Evolutionary conservation across 2,888 invertebrate genomes (phyloP).

Genomic region (Camponotus fellah): DNA sequence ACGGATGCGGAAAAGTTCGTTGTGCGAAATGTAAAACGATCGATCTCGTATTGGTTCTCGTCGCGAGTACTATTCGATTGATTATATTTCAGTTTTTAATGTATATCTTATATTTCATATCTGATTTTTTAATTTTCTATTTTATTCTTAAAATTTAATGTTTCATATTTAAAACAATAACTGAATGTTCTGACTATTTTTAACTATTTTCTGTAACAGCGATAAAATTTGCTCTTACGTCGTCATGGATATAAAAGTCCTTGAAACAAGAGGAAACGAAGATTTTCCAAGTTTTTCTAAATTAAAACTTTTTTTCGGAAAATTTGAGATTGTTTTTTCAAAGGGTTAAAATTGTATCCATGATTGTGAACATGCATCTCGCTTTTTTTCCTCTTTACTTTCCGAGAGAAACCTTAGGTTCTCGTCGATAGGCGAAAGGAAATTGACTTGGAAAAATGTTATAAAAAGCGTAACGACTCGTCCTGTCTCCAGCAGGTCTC

Average conservation of each 20-base stretch:
- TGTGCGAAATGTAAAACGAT: constrained; percentile 25
- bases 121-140: neutral
- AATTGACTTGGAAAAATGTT: constrained; percentile 72
- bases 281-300: neutral
- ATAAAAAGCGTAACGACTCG: constrained; percentile 71
- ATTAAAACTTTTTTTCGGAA: neutral
- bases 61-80: neutral
- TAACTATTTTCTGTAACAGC: neutral
- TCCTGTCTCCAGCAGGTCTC: constrained; percentile 67
- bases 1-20: constrained; percentile 25
- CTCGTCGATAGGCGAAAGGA: constrained; percentile 67
- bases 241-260: neutral
- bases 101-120: neutral
- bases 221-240: neutral
- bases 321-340: neutral
- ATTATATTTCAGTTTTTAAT: neutral
- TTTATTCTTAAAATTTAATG: neutral
- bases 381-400: neutral
- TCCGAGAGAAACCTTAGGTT: constrained; percentile 33
- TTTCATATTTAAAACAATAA: neutral
- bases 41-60: constrained; percentile 10
- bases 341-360: constrained; percentile 36
- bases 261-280: neutral
- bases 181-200: too few relatives aligned
- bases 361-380: constrained; percentile 3